These are phyloP conservation scores for Parascotia fuliginaria DNA, from an alignment of 2,888 invertebrate species.

Conservation along the genomic window DNA sequence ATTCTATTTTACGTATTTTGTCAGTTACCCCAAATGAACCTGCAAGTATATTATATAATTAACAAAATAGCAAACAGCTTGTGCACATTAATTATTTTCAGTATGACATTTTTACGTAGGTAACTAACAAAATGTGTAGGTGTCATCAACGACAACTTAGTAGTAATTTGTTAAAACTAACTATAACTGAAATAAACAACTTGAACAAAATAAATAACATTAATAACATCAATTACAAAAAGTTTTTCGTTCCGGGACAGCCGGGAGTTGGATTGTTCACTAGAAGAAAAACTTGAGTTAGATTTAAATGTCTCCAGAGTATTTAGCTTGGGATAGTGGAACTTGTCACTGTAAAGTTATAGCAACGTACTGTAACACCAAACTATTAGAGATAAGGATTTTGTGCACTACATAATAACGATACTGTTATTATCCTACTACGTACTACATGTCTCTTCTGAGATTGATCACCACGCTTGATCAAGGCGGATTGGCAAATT, in stretches of 20 bases:
- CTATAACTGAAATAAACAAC: constrained; percentile 22
- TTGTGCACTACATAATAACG: background rate
- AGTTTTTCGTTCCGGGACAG: constrained; percentile 53
- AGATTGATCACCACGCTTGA: too few species aligned
- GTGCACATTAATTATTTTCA: too few species aligned
- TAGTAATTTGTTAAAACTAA: background rate
- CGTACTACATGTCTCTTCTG: too few species aligned
- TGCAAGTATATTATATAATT: too few species aligned
- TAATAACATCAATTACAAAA: constrained; percentile 61
- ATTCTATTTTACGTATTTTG: too few species aligned
- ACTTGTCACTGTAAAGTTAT: constrained; percentile 53
- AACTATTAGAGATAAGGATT: constrained; percentile 25
- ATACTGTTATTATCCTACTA: too few species aligned
- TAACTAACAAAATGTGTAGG: too few species aligned
- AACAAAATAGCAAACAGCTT: too few species aligned
- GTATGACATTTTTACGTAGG: too few species aligned
- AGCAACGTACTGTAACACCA: constrained; percentile 26
- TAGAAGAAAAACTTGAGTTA: constrained; percentile 62
- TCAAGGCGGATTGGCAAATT: too few species aligned
- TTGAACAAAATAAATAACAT: constrained; percentile 38
- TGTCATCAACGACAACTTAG: too few species aligned
- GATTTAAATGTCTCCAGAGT: constrained; percentile 73
- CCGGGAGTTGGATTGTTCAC: constrained; percentile 54
- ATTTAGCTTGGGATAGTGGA: constrained; percentile 57
- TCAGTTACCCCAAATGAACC: too few species aligned